Evolutionary conservation across 2,797 vertebrate genomes (phyloP).

Genomic region (Chelon auratus): DNA sequence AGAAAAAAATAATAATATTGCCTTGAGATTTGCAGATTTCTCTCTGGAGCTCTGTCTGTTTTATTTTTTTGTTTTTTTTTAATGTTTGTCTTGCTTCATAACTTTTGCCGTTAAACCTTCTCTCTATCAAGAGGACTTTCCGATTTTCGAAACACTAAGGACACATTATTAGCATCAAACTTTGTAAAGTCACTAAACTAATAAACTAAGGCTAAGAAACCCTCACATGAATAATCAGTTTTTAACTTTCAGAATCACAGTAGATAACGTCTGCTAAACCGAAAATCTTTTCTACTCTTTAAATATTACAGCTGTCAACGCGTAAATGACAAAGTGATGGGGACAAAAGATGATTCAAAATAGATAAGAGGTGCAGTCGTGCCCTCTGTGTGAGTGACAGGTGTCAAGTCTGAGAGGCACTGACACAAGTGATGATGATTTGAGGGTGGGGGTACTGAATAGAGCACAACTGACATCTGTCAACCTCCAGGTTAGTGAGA

Average conservation of each 20-base stretch:
- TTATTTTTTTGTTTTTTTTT: background rate
- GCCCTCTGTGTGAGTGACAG: constrained; percentile 87
- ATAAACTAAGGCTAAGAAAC: constrained; percentile 2
- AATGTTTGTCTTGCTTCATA: constrained; percentile 48
- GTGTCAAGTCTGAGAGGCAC: constrained; percentile 90
- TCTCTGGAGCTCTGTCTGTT: constrained; percentile 10
- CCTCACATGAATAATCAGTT: constrained; percentile 17
- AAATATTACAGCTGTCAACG: constrained; percentile 60
- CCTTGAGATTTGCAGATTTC: constrained; percentile 23
- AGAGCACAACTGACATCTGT: constrained; percentile 85
- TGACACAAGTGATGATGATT: constrained; percentile 85
- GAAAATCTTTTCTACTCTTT: constrained; percentile 35
- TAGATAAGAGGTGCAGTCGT: constrained; percentile 86
- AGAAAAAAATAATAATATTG: constrained; percentile 25
- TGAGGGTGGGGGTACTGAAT: constrained; percentile 66
- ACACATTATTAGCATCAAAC: constrained; percentile 43
- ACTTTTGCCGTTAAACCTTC: constrained; percentile 48
- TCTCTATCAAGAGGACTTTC: constrained; percentile 22
- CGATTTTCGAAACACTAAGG: constrained; percentile 21
- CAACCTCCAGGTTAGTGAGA: constrained; percentile 79
- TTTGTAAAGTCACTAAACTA: background rate
- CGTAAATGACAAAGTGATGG: constrained; percentile 60
- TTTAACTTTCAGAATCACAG: constrained; percentile 18
- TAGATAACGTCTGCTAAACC: constrained; percentile 24
- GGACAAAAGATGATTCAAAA: constrained; percentile 74